phyloP scores from a whole-genome alignment of 2,888 invertebrate genomes.

The Hirtodrosophila duncani region DNA sequence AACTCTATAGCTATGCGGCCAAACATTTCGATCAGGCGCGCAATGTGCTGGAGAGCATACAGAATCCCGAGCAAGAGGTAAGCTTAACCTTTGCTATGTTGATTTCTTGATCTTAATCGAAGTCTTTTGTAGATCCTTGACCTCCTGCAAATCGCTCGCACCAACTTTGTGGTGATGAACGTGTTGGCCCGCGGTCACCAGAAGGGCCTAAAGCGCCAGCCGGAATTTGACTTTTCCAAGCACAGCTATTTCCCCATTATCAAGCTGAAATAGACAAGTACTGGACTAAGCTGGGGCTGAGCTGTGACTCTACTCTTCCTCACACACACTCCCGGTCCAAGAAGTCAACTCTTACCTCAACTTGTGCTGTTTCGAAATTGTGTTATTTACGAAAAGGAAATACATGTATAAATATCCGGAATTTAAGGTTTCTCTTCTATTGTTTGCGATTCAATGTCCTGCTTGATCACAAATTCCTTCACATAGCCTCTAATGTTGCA shows the following conservation, averaged over 20 bases:
- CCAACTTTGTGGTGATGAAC: conserved; percentile 96
- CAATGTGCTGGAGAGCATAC: conserved; percentile 89
- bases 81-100: conserved; percentile 29
- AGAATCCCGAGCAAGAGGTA: conserved; percentile 89
- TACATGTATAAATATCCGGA: no score
- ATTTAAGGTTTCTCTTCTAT: background rate
- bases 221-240: conserved; percentile 93
- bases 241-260: conserved; percentile 95
- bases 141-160: conserved; percentile 93
- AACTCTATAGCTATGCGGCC: conserved; percentile 89
- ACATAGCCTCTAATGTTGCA: conserved; percentile 85
- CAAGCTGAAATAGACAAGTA: conserved; percentile 80
- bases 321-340: background rate
- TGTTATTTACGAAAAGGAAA: no score
- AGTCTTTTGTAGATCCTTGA: conserved; percentile 83
- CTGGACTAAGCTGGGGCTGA: background rate
- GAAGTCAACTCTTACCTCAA: no score
- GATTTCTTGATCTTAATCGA: background rate
- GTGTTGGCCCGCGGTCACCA: conserved; percentile 95
- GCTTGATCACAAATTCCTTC: conserved; percentile 89
- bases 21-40: conserved; percentile 96
- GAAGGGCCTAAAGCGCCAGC: conserved; percentile 89
- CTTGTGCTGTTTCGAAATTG: no score
- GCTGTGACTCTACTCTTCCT: conserved; percentile 7
- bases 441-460: conserved; percentile 82